Conservation (phyloP, 1,140 invertebrate genomes). For the Hylyphantes graminicola region DNA sequence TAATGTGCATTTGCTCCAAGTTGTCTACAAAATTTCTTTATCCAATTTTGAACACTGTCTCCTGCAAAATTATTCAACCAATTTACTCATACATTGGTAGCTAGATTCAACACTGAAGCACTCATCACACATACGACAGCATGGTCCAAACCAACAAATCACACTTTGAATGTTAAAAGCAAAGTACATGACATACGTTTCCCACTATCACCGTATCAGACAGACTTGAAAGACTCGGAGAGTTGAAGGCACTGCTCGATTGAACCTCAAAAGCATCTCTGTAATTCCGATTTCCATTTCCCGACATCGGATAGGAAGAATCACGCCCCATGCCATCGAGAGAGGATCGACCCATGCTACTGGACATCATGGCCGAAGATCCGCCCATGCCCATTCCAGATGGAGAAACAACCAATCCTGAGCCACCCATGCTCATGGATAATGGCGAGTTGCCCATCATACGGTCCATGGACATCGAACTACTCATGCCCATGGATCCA, state of each 20-base stretch:
- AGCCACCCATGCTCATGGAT: constrained; percentile 42
- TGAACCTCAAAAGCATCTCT: constrained; percentile 50
- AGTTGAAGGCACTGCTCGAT: constrained; percentile 43
- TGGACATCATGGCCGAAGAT: constrained; percentile 44
- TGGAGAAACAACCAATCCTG: constrained; percentile 38
- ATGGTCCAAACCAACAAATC: constrained; percentile 8
- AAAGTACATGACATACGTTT: constrained; percentile 52
- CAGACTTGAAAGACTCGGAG: constrained; percentile 34
- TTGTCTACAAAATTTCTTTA: not conserved
- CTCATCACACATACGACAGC: not conserved
- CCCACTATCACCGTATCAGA: constrained; percentile 56
- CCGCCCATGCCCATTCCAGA: constrained; percentile 45
- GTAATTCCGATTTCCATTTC: constrained; percentile 26
- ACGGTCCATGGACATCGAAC: constrained; percentile 46
- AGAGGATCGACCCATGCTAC: constrained; percentile 41
- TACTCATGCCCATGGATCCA: constrained; percentile 57
- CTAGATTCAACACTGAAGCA: constrained; percentile 4
- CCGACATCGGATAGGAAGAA: constrained; percentile 22
- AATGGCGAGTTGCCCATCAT: constrained; percentile 50
- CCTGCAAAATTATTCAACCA: not conserved
- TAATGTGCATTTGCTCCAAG: too few species aligned
- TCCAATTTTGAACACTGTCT: not conserved
- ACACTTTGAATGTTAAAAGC: constrained; percentile 15
- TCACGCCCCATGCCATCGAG: constrained; percentile 45
- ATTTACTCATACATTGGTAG: not conserved